Conservation (phyloP, 2,113 vertebrate genomes). For the Muntiacus reevesi region DNA sequence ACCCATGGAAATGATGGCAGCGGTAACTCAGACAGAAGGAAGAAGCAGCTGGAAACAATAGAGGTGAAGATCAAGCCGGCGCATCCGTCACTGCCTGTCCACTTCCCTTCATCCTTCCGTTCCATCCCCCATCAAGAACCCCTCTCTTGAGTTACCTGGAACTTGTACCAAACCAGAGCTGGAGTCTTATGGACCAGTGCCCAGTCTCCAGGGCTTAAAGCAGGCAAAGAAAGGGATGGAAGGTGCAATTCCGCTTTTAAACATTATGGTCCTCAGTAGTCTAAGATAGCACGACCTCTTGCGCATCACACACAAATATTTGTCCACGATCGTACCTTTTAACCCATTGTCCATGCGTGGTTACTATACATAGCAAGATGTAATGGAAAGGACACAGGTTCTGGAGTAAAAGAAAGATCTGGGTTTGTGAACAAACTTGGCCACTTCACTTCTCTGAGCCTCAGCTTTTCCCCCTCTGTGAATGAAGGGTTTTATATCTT, state of each 20-base stretch:
- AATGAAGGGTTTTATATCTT: background rate
- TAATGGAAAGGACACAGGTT: no score
- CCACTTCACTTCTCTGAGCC: background rate
- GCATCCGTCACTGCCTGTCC: rapidly evolving
- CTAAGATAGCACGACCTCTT: background rate
- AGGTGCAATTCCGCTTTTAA: no score
- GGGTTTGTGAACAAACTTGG: background rate
- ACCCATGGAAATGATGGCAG: rapidly evolving
- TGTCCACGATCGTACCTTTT: background rate
- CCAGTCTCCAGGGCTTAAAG: rapidly evolving
- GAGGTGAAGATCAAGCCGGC: background rate
- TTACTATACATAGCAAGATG: rapidly evolving
- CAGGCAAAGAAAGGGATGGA: background rate
- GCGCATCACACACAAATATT: rapidly evolving
- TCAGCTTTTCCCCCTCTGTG: background rate
- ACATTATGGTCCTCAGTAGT: rapidly evolving
- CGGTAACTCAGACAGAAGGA: background rate
- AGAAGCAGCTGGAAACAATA: background rate
- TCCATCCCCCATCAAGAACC: rapidly evolving
- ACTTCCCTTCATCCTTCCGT: background rate
- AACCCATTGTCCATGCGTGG: background rate
- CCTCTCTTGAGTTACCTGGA: background rate
- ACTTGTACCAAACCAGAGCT: no score
- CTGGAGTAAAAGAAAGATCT: background rate
- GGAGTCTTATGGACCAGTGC: rapidly evolving